Conservation (phyloP, 2,113 vertebrate species). For the Aegypius monachus region DNA sequence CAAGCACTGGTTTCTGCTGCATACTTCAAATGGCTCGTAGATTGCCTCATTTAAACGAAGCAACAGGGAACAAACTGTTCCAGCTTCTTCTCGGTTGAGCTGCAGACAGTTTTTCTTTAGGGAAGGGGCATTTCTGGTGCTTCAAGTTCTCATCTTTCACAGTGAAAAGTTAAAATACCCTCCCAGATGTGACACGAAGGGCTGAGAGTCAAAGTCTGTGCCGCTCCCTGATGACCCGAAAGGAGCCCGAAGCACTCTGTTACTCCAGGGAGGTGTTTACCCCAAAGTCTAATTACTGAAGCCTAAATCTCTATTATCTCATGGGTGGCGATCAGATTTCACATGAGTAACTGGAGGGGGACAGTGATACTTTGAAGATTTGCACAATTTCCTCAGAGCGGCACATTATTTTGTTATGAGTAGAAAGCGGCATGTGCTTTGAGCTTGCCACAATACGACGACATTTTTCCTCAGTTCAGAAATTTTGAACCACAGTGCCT, state of each 20-base stretch:
- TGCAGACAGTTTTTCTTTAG: background rate
- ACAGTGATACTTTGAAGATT: background rate
- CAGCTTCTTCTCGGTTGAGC: background rate
- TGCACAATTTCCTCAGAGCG: background rate
- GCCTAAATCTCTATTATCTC: background rate
- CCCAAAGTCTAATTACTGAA: background rate
- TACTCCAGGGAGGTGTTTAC: background rate
- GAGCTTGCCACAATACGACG: background rate
- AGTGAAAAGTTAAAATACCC: background rate
- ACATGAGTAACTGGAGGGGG: background rate
- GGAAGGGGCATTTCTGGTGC: background rate
- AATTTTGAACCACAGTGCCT: background rate
- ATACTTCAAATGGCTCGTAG: background rate
- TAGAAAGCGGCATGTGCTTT: background rate
- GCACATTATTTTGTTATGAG: background rate
- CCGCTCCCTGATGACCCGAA: background rate
- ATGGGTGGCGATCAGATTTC: background rate
- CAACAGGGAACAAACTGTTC: background rate
- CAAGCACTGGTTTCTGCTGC: background rate
- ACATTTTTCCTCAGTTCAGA: background rate
- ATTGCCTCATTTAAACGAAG: background rate
- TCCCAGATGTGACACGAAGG: background rate
- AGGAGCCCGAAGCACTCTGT: background rate
- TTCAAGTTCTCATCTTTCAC: background rate
- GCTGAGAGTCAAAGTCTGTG: background rate